These are phyloP conservation scores for Dione vanillae DNA, from an alignment of 2,888 invertebrate species.

Conservation along the genomic window DNA sequence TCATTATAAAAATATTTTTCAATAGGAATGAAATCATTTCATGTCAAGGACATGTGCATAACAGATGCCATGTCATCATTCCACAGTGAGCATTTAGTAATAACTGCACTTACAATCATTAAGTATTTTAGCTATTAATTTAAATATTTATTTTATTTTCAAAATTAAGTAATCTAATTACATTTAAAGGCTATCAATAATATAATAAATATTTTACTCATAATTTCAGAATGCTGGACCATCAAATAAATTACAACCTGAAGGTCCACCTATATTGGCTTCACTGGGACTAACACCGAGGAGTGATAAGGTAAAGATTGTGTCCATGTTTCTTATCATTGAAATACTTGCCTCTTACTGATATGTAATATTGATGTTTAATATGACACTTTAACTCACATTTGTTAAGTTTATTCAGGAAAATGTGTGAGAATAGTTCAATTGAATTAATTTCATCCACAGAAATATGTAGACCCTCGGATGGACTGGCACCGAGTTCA, in stretches of 20 bases:
- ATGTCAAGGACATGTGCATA: constrained; percentile 73
- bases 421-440: constrained; percentile 70
- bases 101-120: constrained; percentile 12
- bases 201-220: background rate
- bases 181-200: background rate
- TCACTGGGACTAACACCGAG: constrained; percentile 81
- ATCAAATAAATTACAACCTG: constrained; percentile 72
- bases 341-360: constrained; percentile 45
- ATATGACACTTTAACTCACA: constrained; percentile 54
- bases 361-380: constrained; percentile 51
- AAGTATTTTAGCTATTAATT: background rate
- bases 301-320: constrained; percentile 82
- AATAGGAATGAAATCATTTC: constrained; percentile 49
- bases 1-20: constrained; percentile 32
- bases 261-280: constrained; percentile 81
- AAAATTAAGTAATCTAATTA: background rate
- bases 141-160: background rate
- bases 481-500: constrained; percentile 81
- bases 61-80: constrained; percentile 52
- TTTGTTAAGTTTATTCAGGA: constrained; percentile 36
- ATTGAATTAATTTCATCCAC: constrained; percentile 78
- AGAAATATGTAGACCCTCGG: constrained; percentile 79
- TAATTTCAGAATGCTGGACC: constrained; percentile 67
- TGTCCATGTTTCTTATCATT: constrained; percentile 55
- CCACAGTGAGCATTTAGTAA: background rate